Evolutionary conservation across 2,888 invertebrate species (phyloP).

Genomic region (Listrodromus nycthemerus): DNA sequence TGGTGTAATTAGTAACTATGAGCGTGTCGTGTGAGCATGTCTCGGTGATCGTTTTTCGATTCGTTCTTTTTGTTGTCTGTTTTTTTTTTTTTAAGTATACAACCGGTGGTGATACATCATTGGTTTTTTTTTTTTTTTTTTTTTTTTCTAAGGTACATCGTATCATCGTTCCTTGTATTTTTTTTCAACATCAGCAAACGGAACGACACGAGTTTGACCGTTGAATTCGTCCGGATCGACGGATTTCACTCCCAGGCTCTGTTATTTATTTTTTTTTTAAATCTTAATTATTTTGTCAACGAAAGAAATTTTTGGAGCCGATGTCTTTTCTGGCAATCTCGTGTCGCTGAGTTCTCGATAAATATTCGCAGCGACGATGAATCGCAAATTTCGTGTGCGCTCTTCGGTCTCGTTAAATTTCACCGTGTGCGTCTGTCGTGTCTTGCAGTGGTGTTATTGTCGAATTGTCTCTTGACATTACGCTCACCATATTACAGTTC

Average conservation of each 20-base stretch:
- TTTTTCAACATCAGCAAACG: conserved; percentile 8
- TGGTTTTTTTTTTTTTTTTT: conserved; percentile 36
- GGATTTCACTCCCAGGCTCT: conserved; percentile 10
- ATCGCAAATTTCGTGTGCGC: conserved; percentile 40
- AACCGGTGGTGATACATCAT: conserved; percentile 55
- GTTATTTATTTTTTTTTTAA: background rate
- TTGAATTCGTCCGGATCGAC: conserved; percentile 26
- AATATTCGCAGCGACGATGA: background rate
- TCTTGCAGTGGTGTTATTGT: conserved; percentile 38
- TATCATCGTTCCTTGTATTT: conserved; percentile 36
- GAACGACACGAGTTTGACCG: conserved; percentile 35
- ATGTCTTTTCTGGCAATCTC: conserved; percentile 16
- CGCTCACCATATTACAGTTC: conserved; percentile 8
- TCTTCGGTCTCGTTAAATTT: conserved; percentile 20
- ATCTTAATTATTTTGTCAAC: conserved; percentile 4
- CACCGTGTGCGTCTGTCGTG: conserved; percentile 50
- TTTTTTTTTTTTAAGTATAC: conserved; percentile 30
- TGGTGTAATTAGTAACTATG: conserved; percentile 81
- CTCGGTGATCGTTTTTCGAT: conserved; percentile 73
- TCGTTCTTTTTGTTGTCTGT: conserved; percentile 4
- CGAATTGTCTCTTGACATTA: conserved; percentile 40
- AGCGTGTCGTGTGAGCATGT: conserved; percentile 81
- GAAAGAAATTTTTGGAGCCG: background rate
- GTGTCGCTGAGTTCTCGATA: conserved; percentile 8
- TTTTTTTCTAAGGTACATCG: conserved; percentile 42